A percentile compares a stretch with the other conserved stretches of the same genome.
Conservation (phyloP, 2,888 invertebrate species). For the Panorpa germanica region DNA sequence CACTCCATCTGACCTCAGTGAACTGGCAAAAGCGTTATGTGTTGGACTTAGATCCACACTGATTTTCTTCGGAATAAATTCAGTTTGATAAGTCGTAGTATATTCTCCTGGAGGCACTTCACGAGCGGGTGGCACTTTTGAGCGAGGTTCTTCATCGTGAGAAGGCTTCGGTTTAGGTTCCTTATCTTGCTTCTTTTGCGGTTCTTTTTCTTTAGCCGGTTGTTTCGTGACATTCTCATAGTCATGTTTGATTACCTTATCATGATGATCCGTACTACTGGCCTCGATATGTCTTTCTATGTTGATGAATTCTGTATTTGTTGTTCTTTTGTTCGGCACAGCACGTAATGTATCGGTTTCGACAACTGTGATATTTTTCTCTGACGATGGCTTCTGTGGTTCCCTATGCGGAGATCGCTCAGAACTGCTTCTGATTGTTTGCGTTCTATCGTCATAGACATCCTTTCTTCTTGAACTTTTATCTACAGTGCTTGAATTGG, state of each 20-base stretch:
- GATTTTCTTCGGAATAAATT: constrained; percentile 32
- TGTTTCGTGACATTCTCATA: constrained; percentile 9
- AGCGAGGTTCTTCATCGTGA: constrained; percentile 17
- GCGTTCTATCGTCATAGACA: too few species aligned
- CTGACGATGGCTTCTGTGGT: too few species aligned
- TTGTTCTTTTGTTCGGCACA: too few species aligned
- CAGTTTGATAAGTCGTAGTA: constrained; percentile 38
- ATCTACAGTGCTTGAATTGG: too few species aligned
- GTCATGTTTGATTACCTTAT: constrained; percentile 9
- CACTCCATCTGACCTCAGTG: constrained; percentile 43
- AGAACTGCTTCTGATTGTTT: too few species aligned
- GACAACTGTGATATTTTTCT: too few species aligned
- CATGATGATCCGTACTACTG: constrained; percentile 4
- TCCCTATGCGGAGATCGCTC: too few species aligned
- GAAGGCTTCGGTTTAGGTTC: too few species aligned
- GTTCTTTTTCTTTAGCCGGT: constrained; percentile 8
- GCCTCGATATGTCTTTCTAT: too few species aligned
- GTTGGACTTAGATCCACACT: constrained; percentile 48
- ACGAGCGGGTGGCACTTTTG: constrained; percentile 13
- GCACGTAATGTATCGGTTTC: too few species aligned
- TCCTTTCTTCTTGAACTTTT: too few species aligned
- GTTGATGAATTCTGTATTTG: too few species aligned
- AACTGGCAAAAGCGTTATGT: constrained; percentile 58
- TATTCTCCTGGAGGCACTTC: constrained; percentile 31
- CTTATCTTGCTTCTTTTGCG: constrained; percentile 10